Base-by-base conservation (phyloP, 2,888 invertebrate species). In the Scrobipalpa costella region DNA sequence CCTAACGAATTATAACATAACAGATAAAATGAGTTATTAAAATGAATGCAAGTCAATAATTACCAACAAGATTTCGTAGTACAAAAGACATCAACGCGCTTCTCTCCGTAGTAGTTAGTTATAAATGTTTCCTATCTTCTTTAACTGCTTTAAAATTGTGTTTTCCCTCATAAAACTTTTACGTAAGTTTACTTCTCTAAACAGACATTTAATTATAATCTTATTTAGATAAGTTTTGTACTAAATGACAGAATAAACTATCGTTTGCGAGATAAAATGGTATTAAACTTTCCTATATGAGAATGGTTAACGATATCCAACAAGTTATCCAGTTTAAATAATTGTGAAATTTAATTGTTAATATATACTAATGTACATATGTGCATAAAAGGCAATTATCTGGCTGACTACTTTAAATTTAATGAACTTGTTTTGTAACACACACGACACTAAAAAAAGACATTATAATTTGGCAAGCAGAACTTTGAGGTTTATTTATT, bases 11-110 rank as follows among this genome's bases (percentile, higher is more conserved):
- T 17, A 19, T 9, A 9, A 38, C 11, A 49, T 40, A 40, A 58
- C 19, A 40, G 19, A 58, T 21, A 38, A 58, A 21, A 40, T 21
- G 19, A 21, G 8, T 27, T 2, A 52, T 33, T 52, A 21, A 52
- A 27, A 7, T 33, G n/a, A 34, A 55, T 34, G 8, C n/a, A n/a
- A 34, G 7, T 7, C 15, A 1, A 34, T 55, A n/a, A 34, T 7
- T 7, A 55, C 2, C 7, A 2, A n/a, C n/a, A 3, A n/a, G 0
- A 34, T 27, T 34, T 34, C 27, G 55, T 27, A 33, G 67, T 74
- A 75, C 69, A 77, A 76, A 79, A 76, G 78, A 78, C 73, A 69
- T 78, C 72, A 78, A 79, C 78, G 78, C 64, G 71, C 64, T 27
- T 27, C 44, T 13, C 40, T 55, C 13, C 27, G 27, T 27, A 3